A percentile compares a stretch with the other conserved stretches of the same genome.
Evolutionary conservation across 1,140 invertebrate genomes (phyloP).

Genomic region (Aphaenogaster ashmeadi): DNA sequence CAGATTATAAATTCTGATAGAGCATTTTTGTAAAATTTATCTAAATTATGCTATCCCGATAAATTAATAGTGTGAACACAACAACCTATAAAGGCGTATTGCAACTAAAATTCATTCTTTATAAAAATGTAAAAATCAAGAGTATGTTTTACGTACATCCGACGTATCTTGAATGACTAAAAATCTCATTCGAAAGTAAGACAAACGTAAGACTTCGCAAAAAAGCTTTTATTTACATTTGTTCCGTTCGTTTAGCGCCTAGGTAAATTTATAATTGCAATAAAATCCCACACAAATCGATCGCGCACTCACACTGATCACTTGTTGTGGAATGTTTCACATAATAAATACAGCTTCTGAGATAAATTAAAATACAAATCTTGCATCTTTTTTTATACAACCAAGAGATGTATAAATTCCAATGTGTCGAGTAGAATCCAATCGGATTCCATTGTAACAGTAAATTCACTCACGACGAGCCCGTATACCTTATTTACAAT

Average conservation of each 20-base stretch:
- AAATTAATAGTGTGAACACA: conserved; percentile 47
- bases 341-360: conserved; percentile 77
- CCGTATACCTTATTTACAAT: conserved; percentile 77
- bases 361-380: conserved; percentile 76
- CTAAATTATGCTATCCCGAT: conserved; percentile 19
- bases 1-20: conserved; percentile 1
- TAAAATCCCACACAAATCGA: conserved; percentile 74
- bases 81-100: conserved; percentile 12
- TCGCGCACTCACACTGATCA: conserved; percentile 68
- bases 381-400: conserved; percentile 73
- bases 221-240: conserved; percentile 79
- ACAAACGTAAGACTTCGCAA: conserved; percentile 69
- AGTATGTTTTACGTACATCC: conserved; percentile 9
- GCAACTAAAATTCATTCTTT: conserved; percentile 35
- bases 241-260: conserved; percentile 71
- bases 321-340: conserved; percentile 74
- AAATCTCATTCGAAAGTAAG: conserved; percentile 36
- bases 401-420: conserved; percentile 59
- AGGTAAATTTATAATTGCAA: conserved; percentile 78
- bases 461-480: conserved; percentile 73
- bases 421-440: conserved; percentile 55
- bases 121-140: conserved; percentile 43
- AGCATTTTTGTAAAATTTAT: neutral
- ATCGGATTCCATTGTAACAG: conserved; percentile 65
- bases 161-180: neutral